Conservation (phyloP, 1,140 invertebrate genomes). For the Meloidogyne floridensis region DNA sequence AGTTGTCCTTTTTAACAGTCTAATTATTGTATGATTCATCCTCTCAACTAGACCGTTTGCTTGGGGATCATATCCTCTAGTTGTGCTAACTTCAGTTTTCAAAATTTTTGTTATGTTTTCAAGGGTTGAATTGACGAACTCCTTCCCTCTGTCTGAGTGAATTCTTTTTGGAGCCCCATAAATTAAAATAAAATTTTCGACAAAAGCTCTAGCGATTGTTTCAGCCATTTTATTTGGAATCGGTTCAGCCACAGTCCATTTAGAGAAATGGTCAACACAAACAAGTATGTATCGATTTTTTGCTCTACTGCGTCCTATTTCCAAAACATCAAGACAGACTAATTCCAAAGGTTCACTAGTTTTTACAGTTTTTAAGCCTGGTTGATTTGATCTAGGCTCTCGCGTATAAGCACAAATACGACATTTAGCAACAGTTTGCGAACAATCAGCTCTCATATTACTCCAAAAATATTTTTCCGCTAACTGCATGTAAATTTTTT, state of each 20-base stretch:
- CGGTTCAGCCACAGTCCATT: conserved; percentile 1
- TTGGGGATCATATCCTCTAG: conserved; percentile 12
- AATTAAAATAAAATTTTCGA: conserved; percentile 17
- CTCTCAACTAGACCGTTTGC: conserved; percentile 15
- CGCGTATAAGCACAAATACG: conserved; percentile 24
- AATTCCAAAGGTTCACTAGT: conserved; percentile 2
- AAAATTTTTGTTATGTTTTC: not conserved
- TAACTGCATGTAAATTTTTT: conserved; percentile 18
- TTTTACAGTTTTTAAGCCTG: conserved; percentile 1
- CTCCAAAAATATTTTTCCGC: conserved; percentile 13
- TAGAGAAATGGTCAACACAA: not conserved
- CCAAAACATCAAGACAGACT: not conserved
- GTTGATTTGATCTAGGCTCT: conserved; percentile 18
- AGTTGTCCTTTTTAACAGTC: conserved; percentile 6
- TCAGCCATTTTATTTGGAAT: conserved; percentile 14
- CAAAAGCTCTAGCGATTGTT: conserved; percentile 4
- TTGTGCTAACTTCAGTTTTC: not conserved
- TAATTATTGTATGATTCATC: conserved; percentile 15
- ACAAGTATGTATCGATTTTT: conserved; percentile 4
- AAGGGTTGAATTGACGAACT: conserved; percentile 6
- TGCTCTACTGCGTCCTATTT: no score
- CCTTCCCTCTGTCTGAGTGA: conserved; percentile 8
- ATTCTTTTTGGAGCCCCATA: not conserved
- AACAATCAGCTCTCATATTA: conserved; percentile 19
- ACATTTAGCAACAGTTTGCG: not conserved